A percentile compares a stretch with the other conserved stretches of the same genome.
These are phyloP conservation scores for Acanthis flammea DNA, from an alignment of 2,797 vertebrate genomes.

Conservation along the genomic window DNA sequence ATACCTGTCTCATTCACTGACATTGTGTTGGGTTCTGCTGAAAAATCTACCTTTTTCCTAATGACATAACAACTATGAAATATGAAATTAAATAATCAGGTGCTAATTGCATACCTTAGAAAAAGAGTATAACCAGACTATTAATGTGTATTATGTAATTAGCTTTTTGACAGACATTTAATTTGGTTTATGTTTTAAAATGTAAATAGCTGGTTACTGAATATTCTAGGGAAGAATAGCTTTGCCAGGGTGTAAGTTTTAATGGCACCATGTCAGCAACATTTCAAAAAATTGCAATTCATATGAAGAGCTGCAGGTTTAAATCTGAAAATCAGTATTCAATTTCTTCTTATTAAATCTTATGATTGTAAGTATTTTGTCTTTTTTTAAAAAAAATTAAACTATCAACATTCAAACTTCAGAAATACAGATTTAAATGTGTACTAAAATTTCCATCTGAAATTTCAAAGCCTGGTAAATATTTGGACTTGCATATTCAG, in stretches of 20 bases:
- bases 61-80: background rate
- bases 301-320: background rate
- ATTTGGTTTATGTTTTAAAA: slow-evolving; percentile 40
- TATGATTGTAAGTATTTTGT: background rate
- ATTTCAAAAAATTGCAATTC: slow-evolving; percentile 13
- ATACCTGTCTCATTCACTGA: background rate
- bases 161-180: slow-evolving; percentile 39
- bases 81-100: slow-evolving; percentile 23
- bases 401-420: background rate
- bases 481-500: background rate
- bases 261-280: background rate
- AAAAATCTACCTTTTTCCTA: slow-evolving; percentile 18
- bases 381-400: background rate
- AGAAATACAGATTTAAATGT: background rate
- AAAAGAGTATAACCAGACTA: slow-evolving; percentile 27
- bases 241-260: background rate
- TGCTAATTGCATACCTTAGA: slow-evolving; percentile 24
- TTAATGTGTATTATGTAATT: slow-evolving; percentile 34
- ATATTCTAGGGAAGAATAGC: background rate
- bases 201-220: slow-evolving; percentile 25
- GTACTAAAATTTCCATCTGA: background rate
- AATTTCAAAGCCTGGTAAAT: background rate
- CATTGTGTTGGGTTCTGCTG: background rate
- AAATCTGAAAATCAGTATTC: background rate
- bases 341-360: background rate